Base-by-base conservation (phyloP, 2,888 invertebrate species). In the Xanthorhoe spadicearia region DNA sequence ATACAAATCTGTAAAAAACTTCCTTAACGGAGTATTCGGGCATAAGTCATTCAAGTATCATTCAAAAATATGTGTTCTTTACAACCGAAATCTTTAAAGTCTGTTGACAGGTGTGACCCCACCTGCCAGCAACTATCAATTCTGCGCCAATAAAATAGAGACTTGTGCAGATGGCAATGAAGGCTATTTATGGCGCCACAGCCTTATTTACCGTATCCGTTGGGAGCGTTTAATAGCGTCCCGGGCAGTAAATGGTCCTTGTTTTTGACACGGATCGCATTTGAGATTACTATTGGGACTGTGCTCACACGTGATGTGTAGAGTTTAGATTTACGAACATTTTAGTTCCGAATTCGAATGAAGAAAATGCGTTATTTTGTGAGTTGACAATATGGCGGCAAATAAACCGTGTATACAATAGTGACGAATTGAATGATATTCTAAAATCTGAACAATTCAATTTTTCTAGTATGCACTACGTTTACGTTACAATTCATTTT, bases 191-290 rank as follows among this genome's bases (percentile, higher is more conserved):
- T 65, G 71, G 60, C 58, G 15, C 56, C 51, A 56, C 59, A 58
- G 55, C 61, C 72, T 69, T 67, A 70, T 70, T 70, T 70, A 70
- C 67, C 38, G 61, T 51, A 66, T 62, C 58, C 63, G 56, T 18
- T 65, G 57, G 55, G 48, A 60, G 59, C 63, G 52, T 67, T 63
- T 60, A 66, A 46, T 46, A 43, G 51, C 38, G 51, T 38, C 17
- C 15, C 38, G 35, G 58, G 2, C 50, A 58, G 35, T 51, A 49
- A 53, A 53, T 48, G 13, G 15, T 49, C 46, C 5, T 49, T 35
- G n/a, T 6, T 48, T 49, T 32, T 54, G 32, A 54, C 32, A 32
- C 18, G 46, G 13, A 43, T 43, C 2, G 32, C 32, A 43, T 43
- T 43, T 13, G 38, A 43, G 38, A 13, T 13, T 10, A 43, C 38